Conservation (phyloP, 2,797 vertebrate genomes). For the Falco columbarius region DNA sequence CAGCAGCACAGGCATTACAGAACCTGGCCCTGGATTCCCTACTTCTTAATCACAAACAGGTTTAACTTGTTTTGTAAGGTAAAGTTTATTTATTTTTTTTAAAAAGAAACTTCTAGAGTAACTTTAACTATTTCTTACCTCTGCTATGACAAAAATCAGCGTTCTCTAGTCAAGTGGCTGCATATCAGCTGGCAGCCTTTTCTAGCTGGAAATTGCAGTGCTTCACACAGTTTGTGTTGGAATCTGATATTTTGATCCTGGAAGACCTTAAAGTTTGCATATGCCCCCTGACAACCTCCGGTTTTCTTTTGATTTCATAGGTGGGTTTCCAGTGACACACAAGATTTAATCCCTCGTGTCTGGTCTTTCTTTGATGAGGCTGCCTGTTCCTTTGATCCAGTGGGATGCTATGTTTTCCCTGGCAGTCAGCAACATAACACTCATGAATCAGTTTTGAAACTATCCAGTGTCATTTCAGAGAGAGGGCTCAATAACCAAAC, state of each 20-base stretch:
- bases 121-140: not conserved
- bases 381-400: slow-evolving; percentile 65
- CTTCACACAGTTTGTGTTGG: not conserved
- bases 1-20: not conserved
- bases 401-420: not conserved
- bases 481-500: not conserved
- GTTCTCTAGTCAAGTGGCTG: not conserved
- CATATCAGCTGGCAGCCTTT: not conserved
- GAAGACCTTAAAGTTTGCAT: not conserved
- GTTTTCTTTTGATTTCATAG: slow-evolving; percentile 33
- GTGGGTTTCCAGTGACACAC: not conserved
- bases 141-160: not conserved
- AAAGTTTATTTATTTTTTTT: not conserved
- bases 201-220: not conserved
- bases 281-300: not conserved
- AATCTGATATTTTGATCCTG: not conserved
- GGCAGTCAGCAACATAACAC: not conserved
- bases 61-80: not conserved
- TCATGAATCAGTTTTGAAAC: slow-evolving; percentile 42
- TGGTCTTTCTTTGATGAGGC: slow-evolving; percentile 52
- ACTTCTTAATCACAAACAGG: not conserved
- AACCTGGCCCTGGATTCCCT: not conserved
- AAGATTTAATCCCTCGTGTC: slow-evolving; percentile 32
- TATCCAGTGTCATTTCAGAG: slow-evolving; percentile 29
- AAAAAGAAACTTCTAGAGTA: not conserved